A percentile compares a stretch with the other conserved stretches of the same genome.
Conservation (phyloP, 2,113 vertebrate genomes). For the Pongo abelii region DNA sequence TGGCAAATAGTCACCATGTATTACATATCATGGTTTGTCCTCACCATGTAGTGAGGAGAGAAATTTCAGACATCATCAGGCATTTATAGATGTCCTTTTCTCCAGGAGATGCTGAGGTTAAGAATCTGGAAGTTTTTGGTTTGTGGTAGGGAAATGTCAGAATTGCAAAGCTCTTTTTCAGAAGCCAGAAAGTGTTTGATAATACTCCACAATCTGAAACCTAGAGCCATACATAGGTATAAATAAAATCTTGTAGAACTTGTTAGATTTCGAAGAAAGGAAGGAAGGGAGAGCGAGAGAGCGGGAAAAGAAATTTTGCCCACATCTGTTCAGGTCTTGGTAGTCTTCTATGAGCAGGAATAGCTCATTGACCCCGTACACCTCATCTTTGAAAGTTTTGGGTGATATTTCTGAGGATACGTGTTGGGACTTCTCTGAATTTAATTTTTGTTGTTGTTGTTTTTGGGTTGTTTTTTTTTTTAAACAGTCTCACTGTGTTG, state of each 20-base stretch:
- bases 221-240: neutral
- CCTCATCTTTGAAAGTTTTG: neutral
- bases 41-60: neutral
- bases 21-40: neutral
- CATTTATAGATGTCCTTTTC: neutral
- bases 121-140: neutral
- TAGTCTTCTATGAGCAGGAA: neutral
- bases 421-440: neutral
- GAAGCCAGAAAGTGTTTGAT: neutral
- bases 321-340: neutral
- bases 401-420: neutral
- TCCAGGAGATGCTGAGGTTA: neutral
- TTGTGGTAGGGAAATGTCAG: neutral
- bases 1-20: neutral
- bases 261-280: neutral
- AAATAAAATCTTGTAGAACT: neutral
- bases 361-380: neutral
- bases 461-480: no score
- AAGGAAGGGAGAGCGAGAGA: fast-evolving
- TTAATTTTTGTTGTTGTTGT: neutral
- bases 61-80: neutral
- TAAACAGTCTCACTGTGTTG: no score
- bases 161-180: neutral
- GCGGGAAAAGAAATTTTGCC: neutral
- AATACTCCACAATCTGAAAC: neutral